Base-by-base conservation (phyloP, 2,888 invertebrate genomes). In the Spilarctia lutea region DNA sequence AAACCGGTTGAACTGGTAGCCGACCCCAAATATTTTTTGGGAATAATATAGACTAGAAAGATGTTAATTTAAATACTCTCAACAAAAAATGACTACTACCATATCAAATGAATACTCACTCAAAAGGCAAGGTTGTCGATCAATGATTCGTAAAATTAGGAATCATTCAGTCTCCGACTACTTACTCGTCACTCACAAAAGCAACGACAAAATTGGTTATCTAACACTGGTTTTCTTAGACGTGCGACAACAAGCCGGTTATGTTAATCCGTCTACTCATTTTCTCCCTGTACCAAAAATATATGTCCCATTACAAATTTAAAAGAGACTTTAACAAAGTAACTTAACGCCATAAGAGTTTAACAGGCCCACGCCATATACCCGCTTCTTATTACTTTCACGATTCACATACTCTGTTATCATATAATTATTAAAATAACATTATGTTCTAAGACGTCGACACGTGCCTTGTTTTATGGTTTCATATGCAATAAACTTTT, bases 401-500 rank as follows among this genome's bases (percentile, higher is more conserved):
- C 24, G 74, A 24, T 60, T 68, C 75, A 27, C 18, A n/a, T 20
- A 70, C 69, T 74, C 39, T 63, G 63, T 81, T 67, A 42, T 67
- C 27, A 66, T 68, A 75, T 71, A 73, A 74, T 82, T 79, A 79
- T 84, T 74, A 82, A 76, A 30, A 73, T 48, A 76, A 70, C 74
- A 70, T 75, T 72, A 75, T 75, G 82, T 72, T 75, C 68, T 24
- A 74, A 76, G 76, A 73, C 68, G 74, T 79, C 76, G 45, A 45
- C 68, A 73, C 74, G 65, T 68, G 33, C 74, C 56, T 16, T 75
- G 79, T 76, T 76, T 81, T 72, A 75, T n/a, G 79, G 67, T 81
- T 68, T 71, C 68, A 33, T 79, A 42, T 75, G 35, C 70, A 79
- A 81, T 81, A 76, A 83, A 76, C 70, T 72, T 81, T 83, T 75